Conservation (phyloP, 2,113 vertebrate genomes). For the Ochotona curzoniae region DNA sequence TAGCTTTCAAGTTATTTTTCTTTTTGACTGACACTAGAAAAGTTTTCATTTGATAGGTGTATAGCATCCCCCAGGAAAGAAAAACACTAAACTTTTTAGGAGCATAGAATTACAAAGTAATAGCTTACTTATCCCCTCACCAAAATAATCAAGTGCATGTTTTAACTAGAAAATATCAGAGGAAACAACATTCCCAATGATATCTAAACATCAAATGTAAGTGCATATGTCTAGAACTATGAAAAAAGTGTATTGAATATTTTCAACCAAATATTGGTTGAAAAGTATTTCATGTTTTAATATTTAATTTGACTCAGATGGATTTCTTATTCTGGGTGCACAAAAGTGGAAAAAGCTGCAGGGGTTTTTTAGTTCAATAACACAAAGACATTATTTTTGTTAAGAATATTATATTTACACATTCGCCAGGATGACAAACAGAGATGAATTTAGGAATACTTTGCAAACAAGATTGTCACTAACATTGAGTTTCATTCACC, state of each 20-base stretch:
- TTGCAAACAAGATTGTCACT: constrained; percentile 53
- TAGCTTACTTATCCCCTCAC: not conserved
- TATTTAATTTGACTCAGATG: constrained; percentile 80
- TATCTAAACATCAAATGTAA: constrained; percentile 56
- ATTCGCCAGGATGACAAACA: constrained; percentile 54
- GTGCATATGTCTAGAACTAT: constrained; percentile 62
- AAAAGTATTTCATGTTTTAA: constrained; percentile 78
- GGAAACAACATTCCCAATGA: constrained; percentile 33
- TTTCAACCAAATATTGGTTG: constrained; percentile 74
- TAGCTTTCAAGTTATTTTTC: constrained; percentile 51
- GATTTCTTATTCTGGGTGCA: constrained; percentile 66
- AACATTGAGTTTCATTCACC: not conserved
- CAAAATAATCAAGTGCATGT: not conserved
- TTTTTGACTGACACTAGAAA: constrained; percentile 63
- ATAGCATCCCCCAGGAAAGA: constrained; percentile 23
- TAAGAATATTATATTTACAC: constrained; percentile 69
- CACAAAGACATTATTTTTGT: constrained; percentile 47
- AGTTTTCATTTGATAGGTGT: constrained; percentile 21
- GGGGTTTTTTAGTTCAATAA: constrained; percentile 65
- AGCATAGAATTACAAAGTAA: constrained; percentile 1
- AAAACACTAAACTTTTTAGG: constrained; percentile 37
- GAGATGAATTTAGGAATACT: constrained; percentile 48
- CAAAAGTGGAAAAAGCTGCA: constrained; percentile 74
- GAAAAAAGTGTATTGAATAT: constrained; percentile 69
- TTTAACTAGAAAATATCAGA: constrained; percentile 44